A percentile compares a stretch with the other conserved stretches of the same genome.
Evolutionary conservation across 1,140 invertebrate species (phyloP).

Genomic region (Globodera ellingtonae): DNA sequence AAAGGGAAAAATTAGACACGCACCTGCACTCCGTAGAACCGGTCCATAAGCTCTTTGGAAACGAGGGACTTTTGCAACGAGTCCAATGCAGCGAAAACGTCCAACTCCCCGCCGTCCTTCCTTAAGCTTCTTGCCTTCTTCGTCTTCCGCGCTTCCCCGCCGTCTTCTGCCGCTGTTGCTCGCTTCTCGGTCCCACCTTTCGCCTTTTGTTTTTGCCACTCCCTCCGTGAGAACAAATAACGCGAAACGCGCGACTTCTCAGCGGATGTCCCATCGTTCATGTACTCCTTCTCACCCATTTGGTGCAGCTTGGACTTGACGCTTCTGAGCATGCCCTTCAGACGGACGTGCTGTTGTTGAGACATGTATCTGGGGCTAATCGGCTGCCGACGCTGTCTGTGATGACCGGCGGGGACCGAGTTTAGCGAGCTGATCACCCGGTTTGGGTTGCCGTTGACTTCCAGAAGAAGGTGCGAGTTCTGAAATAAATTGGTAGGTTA

Average conservation of each 20-base stretch:
- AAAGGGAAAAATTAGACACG: not conserved
- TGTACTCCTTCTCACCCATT: not conserved
- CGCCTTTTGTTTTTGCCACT: not conserved
- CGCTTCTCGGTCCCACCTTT: not conserved
- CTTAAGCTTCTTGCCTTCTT: not conserved
- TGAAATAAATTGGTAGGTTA: not conserved
- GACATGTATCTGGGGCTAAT: not conserved
- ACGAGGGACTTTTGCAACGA: not conserved
- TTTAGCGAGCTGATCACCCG: not conserved
- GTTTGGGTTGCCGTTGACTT: not conserved
- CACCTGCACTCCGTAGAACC: not conserved
- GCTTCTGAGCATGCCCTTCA: not conserved
- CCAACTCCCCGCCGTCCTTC: not conserved
- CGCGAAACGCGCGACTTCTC: not conserved
- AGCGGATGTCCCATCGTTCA: too few species aligned
- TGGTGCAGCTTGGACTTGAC: not conserved
- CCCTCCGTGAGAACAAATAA: not conserved
- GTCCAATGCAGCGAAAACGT: not conserved
- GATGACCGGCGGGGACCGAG: not conserved
- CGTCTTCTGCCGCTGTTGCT: not conserved
- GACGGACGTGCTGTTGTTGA: not conserved
- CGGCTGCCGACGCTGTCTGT: not conserved
- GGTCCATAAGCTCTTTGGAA: not conserved
- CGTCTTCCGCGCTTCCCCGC: not conserved
- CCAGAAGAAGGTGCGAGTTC: conserved; percentile 1